Conservation (phyloP, 2,797 vertebrate species). For the Tamandua tetradactyla region DNA sequence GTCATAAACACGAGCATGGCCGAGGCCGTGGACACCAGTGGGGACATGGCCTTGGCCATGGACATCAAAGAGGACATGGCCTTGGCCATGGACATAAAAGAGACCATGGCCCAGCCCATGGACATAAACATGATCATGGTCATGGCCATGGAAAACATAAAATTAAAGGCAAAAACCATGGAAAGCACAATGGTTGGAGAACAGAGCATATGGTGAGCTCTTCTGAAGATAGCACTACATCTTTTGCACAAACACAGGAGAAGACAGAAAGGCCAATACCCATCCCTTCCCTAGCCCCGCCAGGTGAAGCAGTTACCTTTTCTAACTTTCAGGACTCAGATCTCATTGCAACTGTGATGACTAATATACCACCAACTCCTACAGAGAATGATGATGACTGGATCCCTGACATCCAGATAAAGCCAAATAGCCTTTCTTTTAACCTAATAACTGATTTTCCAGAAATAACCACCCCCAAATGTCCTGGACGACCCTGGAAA, state of each 20-base stretch:
- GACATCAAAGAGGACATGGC: no score
- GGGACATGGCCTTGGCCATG: no score
- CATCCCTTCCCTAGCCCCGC: neutral
- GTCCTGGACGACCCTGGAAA: slow-evolving; percentile 86
- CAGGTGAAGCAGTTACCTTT: neutral
- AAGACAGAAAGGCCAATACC: neutral
- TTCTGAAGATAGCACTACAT: slow-evolving; percentile 77
- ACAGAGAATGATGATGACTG: neutral
- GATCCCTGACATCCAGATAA: slow-evolving; percentile 54
- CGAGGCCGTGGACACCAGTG: no score
- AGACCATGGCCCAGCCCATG: slow-evolving; percentile 25
- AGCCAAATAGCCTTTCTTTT: slow-evolving; percentile 70
- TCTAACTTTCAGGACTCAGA: slow-evolving; percentile 63
- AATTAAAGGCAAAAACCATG: slow-evolving; percentile 70
- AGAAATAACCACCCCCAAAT: slow-evolving; percentile 73
- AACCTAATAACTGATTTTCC: slow-evolving; percentile 73
- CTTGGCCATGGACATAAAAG: no score
- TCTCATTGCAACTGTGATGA: slow-evolving; percentile 27
- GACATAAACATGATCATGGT: slow-evolving; percentile 33
- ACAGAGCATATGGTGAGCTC: slow-evolving; percentile 85
- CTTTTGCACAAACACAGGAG: slow-evolving; percentile 31
- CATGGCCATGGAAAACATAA: slow-evolving; percentile 70
- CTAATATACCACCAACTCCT: neutral
- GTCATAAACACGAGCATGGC: slow-evolving; percentile 15
- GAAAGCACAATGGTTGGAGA: slow-evolving; percentile 61